phyloP scores from a whole-genome alignment of 2,113 vertebrate species.

The Synodontis membranacea region DNA sequence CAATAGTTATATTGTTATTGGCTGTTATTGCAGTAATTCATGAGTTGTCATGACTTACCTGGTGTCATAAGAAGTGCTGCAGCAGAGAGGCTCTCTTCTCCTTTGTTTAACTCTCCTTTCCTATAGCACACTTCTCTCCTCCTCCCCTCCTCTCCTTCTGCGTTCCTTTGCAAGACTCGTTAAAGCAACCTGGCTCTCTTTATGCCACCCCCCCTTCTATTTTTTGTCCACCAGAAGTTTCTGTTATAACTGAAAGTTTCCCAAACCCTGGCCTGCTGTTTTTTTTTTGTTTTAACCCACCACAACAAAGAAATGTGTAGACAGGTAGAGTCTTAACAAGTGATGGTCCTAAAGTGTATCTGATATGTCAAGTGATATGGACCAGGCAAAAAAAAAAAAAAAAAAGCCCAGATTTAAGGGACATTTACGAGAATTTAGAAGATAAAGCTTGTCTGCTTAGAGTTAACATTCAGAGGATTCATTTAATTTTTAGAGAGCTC shows the following conservation, averaged over 20 bases:
- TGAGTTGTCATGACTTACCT: background rate
- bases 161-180: constrained; percentile 80
- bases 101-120: constrained; percentile 23
- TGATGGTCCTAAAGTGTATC: constrained; percentile 40
- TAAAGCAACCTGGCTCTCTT: constrained; percentile 73
- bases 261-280: background rate
- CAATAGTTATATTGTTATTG: too few relatives aligned
- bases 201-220: constrained; percentile 75
- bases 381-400: constrained; percentile 21
- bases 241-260: constrained; percentile 51
- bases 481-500: background rate
- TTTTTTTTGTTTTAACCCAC: background rate
- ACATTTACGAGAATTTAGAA: constrained; percentile 22
- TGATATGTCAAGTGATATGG: constrained; percentile 48
- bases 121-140: constrained; percentile 59
- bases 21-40: background rate
- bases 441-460: too few relatives aligned
- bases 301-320: constrained; percentile 22
- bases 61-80: background rate
- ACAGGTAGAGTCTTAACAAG: constrained; percentile 43
- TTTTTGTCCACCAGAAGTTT: constrained; percentile 65
- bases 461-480: background rate
- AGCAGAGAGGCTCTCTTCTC: constrained; percentile 20
- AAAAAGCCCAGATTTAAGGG: constrained; percentile 43
- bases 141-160: constrained; percentile 62